These are phyloP conservation scores for Hydrotaea cyrtoneurina DNA, from an alignment of 2,888 invertebrate genomes.

Conservation along the genomic window DNA sequence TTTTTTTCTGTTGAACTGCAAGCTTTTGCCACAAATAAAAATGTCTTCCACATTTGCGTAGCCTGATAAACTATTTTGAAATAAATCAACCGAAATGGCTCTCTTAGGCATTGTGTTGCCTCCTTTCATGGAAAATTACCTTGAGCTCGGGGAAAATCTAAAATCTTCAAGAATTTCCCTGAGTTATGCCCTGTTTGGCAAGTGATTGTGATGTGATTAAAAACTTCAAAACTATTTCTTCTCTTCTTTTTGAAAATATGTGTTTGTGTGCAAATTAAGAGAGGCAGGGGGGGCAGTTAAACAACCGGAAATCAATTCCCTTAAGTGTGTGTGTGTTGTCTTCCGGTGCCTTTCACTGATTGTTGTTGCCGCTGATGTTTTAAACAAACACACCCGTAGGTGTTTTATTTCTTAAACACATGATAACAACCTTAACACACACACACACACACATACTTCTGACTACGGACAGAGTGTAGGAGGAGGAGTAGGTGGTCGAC, in stretches of 20 bases:
- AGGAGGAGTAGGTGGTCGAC: no score
- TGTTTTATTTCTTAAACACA: conserved; percentile 70
- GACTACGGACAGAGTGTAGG: no score
- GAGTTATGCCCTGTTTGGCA: conserved; percentile 5
- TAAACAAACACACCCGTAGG: conserved; percentile 76
- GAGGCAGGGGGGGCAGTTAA: not conserved
- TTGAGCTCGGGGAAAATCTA: no score
- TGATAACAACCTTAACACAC: conserved; percentile 57
- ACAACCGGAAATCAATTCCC: conserved; percentile 75
- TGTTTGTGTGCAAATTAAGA: not conserved
- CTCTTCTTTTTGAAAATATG: not conserved
- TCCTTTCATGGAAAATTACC: not conserved
- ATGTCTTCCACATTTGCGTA: not conserved
- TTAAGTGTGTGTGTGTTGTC: conserved; percentile 70
- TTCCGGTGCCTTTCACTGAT: conserved; percentile 64
- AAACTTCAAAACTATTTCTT: conserved; percentile 11
- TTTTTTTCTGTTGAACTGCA: conserved; percentile 1
- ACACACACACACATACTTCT: conserved; percentile 1
- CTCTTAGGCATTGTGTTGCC: conserved; percentile 9
- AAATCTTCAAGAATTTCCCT: not conserved
- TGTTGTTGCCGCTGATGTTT: conserved; percentile 51
- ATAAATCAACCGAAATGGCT: conserved; percentile 34
- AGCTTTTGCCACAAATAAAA: not conserved
- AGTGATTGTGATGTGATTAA: conserved; percentile 27
- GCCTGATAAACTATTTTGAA: conserved; percentile 8